Evolutionary conservation across 1,140 invertebrate species (phyloP).

Genomic region (Streblospio benedicti): DNA sequence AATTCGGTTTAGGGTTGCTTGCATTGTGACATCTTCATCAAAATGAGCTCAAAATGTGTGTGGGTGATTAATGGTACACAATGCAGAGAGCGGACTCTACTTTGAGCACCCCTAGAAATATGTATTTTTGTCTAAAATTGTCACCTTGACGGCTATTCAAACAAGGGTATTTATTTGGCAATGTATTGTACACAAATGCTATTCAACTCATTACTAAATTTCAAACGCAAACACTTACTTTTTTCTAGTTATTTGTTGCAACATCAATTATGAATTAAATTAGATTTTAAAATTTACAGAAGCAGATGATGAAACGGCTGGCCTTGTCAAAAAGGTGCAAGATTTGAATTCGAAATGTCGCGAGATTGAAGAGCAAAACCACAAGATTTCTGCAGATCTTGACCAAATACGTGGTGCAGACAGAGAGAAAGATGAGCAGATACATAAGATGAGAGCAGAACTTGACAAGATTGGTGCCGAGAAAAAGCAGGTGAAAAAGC

Average conservation of each 20-base stretch:
- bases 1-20: no score
- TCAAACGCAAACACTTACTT: not conserved
- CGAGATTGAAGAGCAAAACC: conserved; percentile 1
- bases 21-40: no score
- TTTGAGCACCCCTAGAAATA: no score
- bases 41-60: no score
- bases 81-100: no score
- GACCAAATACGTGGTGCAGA: conserved; percentile 8
- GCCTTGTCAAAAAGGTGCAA: not conserved
- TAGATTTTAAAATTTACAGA: not conserved
- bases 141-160: not conserved
- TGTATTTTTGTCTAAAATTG: no score
- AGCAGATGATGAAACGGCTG: not conserved
- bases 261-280: not conserved
- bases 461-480: conserved; percentile 15
- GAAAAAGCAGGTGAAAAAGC: conserved; percentile 19
- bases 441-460: conserved; percentile 3
- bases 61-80: no score
- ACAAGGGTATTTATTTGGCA: not conserved
- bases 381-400: conserved; percentile 1
- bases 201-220: not conserved
- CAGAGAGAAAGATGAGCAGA: not conserved
- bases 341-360: not conserved
- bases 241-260: not conserved
- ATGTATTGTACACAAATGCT: not conserved